Evolutionary conservation across 1,140 invertebrate species (phyloP), one percentile per base, ranked within the genome.

Genomic region (Cydia strobilella): DNA sequence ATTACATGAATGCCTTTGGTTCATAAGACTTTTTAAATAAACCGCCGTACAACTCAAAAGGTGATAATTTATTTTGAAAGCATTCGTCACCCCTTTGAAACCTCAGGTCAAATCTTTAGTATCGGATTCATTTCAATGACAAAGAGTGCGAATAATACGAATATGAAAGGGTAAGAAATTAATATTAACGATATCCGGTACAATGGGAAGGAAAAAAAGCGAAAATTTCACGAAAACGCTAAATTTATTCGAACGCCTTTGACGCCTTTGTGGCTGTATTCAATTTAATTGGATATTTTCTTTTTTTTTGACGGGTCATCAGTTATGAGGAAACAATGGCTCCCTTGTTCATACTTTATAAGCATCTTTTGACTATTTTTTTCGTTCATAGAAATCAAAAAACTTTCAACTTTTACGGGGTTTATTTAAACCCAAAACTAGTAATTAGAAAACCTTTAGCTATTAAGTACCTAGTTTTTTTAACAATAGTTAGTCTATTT

Each of bases 141-240:
- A 89, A 89, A 89, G 87, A 80, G 80, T 77, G 80, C 73, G 81
- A 87, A 86, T 87, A 87, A 81, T 77, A 81, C 73, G 81, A 87
- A 86, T 87, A 87, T 86, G 86, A 87, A 88, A 84, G 79, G 84
- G 87, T 85, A 86, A 88, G 88, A 89, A 84, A 89, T 88, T 87
- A 89, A 89, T 89, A 89, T 89, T 89, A 89, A 89, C 87, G 87
- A 89, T 89, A 87, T 86, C 86, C 86, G 65, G 82, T 79, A 84
- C 85, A 84, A 87, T 85, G 82, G 87, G 85, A 84, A 15, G 84
- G 78, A 84, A 84, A 86, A 81, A 82, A 81, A 80, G 81, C 78
- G 79, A 84, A 86, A 87, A 88, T 87, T 89, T 87, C 88, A 89
- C 54, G 54, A 82, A 82, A 81, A 81, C 80, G 81, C 84, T 85